Evolutionary conservation across 2,113 vertebrate species (phyloP).

Genomic region (Xyrauchen texanus): DNA sequence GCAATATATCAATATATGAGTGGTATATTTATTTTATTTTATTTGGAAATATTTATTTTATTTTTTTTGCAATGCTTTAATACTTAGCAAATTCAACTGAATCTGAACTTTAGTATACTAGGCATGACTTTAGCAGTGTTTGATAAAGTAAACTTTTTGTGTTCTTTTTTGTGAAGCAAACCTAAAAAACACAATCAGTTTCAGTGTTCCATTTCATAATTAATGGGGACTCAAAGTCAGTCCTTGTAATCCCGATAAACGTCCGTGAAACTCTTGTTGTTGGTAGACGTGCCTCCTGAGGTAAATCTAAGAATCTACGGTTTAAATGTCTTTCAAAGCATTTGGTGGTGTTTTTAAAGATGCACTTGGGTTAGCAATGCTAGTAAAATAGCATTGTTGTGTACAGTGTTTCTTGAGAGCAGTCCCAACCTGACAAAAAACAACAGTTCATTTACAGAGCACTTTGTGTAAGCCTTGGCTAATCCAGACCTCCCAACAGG

Average conservation of each 20-base stretch:
- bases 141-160: background rate
- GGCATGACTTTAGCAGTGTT: background rate
- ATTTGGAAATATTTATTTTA: too few relatives aligned
- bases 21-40: too few relatives aligned
- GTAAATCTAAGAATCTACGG: background rate
- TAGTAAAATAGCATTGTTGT: slow-evolving; percentile 9
- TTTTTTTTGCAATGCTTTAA: too few relatives aligned
- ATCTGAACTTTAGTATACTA: background rate
- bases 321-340: background rate
- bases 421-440: background rate
- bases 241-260: background rate
- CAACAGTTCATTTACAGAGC: slow-evolving; percentile 44
- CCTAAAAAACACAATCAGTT: slow-evolving; percentile 58
- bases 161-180: slow-evolving; percentile 15
- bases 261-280: background rate
- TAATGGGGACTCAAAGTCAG: slow-evolving; percentile 54
- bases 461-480: slow-evolving; percentile 36
- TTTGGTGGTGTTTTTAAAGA: background rate
- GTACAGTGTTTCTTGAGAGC: slow-evolving; percentile 28
- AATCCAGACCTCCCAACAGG: slow-evolving; percentile 36
- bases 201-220: slow-evolving; percentile 56
- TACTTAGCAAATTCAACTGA: background rate
- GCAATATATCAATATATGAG: too few relatives aligned
- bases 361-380: background rate
- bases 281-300: background rate